Percentiles rank a stretch among this genome's conserved stretches.
These are phyloP conservation scores for Arctia plantaginis DNA, from an alignment of 2,888 invertebrate genomes.

Conservation along the genomic window DNA sequence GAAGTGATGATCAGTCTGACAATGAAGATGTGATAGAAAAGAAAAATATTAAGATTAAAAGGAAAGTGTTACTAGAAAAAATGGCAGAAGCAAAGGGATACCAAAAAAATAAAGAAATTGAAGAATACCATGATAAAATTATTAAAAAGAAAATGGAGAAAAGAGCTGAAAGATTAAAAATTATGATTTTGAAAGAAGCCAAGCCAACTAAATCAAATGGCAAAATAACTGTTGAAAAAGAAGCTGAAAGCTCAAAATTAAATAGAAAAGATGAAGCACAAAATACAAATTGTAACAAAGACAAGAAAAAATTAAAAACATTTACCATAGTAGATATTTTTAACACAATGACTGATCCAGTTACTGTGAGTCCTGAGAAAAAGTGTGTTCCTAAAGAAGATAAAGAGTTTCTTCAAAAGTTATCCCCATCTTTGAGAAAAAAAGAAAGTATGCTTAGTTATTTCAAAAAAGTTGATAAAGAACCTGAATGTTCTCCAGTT, in stretches of 20 bases:
- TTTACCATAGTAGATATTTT: constrained; percentile 69
- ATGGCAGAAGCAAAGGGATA: constrained; percentile 89
- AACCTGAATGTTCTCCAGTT: constrained; percentile 48
- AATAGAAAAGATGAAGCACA: constrained; percentile 17
- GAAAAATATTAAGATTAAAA: constrained; percentile 74
- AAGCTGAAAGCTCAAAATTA: constrained; percentile 23
- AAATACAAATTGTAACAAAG: constrained; percentile 30
- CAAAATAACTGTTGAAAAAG: constrained; percentile 27
- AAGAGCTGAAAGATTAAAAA: constrained; percentile 86
- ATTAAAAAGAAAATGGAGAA: constrained; percentile 87
- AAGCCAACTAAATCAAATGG: constrained; percentile 49
- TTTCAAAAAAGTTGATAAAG: constrained; percentile 84
- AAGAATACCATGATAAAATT: constrained; percentile 84
- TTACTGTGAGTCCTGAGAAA: constrained; percentile 43
- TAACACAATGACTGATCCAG: constrained; percentile 50
- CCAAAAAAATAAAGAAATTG: constrained; percentile 85
- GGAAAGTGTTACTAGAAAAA: constrained; percentile 85
- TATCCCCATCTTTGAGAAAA: constrained; percentile 87
- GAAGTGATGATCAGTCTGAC: constrained; percentile 57
- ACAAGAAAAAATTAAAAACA: constrained; percentile 50
- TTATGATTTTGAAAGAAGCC: constrained; percentile 71
- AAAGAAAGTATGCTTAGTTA: constrained; percentile 88
- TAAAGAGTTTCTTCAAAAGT: constrained; percentile 82
- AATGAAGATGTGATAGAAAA: constrained; percentile 61
- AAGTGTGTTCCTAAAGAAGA: constrained; percentile 67